phyloP scores from a whole-genome alignment of 2,888 invertebrate genomes.

The Proisotoma minuta region DNA sequence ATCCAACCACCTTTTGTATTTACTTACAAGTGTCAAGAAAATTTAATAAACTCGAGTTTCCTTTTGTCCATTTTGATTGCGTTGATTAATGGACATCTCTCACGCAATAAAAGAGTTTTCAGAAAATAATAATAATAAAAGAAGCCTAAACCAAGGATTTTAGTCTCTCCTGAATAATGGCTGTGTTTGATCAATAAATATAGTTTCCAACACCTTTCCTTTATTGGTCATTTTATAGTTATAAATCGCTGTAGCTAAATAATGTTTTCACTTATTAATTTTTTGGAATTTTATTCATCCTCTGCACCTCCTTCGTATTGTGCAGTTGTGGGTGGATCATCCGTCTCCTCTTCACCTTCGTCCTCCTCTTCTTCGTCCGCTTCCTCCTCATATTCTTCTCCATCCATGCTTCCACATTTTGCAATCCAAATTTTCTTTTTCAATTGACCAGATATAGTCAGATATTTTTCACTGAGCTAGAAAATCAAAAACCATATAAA shows the following conservation, averaged over 20 bases:
- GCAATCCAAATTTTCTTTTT: slow-evolving; percentile 36
- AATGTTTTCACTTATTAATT: neutral
- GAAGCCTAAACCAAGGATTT: no score
- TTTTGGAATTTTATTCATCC: neutral
- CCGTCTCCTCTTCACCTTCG: neutral
- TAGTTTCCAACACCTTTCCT: no score
- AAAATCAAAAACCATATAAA: neutral
- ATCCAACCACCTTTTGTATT: no score
- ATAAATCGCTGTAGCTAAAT: no score
- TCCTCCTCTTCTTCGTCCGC: slow-evolving; percentile 8
- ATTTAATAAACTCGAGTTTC: no score
- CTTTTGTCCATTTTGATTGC: neutral
- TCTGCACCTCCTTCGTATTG: neutral
- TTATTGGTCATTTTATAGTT: no score
- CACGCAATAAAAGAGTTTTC: neutral
- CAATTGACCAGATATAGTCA: slow-evolving; percentile 30
- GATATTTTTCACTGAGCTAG: slow-evolving; percentile 21
- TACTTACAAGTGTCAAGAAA: no score
- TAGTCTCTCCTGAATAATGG: neutral
- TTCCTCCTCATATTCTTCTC: slow-evolving; percentile 8
- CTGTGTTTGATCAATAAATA: neutral
- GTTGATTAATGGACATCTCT: neutral
- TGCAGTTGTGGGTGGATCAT: neutral
- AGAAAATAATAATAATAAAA: no score
- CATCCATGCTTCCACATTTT: slow-evolving; percentile 36